Evolutionary conservation across 2,113 vertebrate genomes (phyloP).

Genomic region (Corydoras maculifer): DNA sequence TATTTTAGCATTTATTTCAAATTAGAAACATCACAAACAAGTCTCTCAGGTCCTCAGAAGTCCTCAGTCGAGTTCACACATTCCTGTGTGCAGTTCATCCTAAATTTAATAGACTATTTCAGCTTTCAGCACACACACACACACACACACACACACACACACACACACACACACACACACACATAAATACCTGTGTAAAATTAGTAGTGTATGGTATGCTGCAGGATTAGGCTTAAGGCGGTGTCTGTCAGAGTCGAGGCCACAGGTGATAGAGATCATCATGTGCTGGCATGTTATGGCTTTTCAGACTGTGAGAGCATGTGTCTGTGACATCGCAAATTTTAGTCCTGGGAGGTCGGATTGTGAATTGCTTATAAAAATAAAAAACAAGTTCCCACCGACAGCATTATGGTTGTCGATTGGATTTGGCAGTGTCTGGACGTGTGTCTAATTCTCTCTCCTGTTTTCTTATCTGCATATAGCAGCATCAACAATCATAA

Average conservation of each 20-base stretch:
- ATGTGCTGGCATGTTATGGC: neutral
- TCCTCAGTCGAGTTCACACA: too few relatives aligned
- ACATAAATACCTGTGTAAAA: constrained; percentile 25
- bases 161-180: constrained; percentile 14
- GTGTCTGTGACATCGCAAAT: neutral
- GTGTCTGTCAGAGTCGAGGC: constrained; percentile 18
- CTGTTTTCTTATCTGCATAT: neutral
- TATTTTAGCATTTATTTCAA: too few relatives aligned
- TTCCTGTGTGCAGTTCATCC: too few relatives aligned
- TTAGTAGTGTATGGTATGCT: constrained; percentile 13
- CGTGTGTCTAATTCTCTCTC: neutral
- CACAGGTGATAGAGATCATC: constrained; percentile 26
- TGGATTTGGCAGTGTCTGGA: neutral
- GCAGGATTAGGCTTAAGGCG: constrained; percentile 11
- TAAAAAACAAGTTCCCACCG: too few relatives aligned
- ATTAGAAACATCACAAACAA: too few relatives aligned
- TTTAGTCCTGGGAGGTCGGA: too few relatives aligned
- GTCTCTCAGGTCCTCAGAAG: too few relatives aligned
- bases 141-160: neutral
- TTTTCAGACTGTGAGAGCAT: neutral
- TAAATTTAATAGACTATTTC: too few relatives aligned
- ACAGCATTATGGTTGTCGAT: neutral
- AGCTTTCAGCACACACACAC: neutral
- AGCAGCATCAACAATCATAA: neutral
- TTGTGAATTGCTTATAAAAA: neutral